Conservation (phyloP, 2,113 vertebrate genomes). For the Takifugu flavidus region DNA sequence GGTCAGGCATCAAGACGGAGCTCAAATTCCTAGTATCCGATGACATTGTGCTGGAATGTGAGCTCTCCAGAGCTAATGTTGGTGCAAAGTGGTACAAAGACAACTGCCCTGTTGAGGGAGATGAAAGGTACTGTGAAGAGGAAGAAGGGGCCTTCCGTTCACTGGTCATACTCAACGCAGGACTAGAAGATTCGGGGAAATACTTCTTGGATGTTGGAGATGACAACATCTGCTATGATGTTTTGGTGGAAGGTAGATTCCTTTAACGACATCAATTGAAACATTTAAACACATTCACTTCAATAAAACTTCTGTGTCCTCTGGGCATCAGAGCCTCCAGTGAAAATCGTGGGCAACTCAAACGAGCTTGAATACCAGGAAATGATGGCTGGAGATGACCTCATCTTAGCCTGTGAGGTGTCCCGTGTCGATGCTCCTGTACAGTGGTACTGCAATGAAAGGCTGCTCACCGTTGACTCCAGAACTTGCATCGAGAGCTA, state of each 20-base stretch:
- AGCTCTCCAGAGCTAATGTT: slow-evolving; percentile 72
- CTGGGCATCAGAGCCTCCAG: slow-evolving; percentile 75
- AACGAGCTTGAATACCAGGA: slow-evolving; percentile 57
- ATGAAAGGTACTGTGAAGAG: slow-evolving; percentile 81
- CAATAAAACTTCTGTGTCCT: not conserved
- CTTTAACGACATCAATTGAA: not conserved
- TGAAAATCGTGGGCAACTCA: slow-evolving; percentile 77
- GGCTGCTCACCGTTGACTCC: slow-evolving; percentile 48
- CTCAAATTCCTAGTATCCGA: slow-evolving; percentile 68
- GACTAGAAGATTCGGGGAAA: slow-evolving; percentile 79
- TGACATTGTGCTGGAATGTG: slow-evolving; percentile 81
- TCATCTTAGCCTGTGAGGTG: slow-evolving; percentile 81
- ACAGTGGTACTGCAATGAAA: slow-evolving; percentile 70
- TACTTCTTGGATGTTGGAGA: slow-evolving; percentile 83
- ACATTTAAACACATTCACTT: not conserved
- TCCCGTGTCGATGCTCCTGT: slow-evolving; percentile 66
- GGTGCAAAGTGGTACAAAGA: slow-evolving; percentile 88
- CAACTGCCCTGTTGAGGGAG: slow-evolving; percentile 76
- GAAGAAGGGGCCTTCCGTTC: slow-evolving; percentile 80
- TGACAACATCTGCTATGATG: slow-evolving; percentile 80
- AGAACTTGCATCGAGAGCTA: slow-evolving; percentile 66
- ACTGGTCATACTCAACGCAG: slow-evolving; percentile 78
- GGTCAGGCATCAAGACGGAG: slow-evolving; percentile 62
- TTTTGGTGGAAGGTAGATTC: slow-evolving; percentile 79
- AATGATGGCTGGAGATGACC: slow-evolving; percentile 75